Evolutionary conservation across 2,797 vertebrate species (phyloP).

Genomic region (Muraenolepis orangiensis): DNA sequence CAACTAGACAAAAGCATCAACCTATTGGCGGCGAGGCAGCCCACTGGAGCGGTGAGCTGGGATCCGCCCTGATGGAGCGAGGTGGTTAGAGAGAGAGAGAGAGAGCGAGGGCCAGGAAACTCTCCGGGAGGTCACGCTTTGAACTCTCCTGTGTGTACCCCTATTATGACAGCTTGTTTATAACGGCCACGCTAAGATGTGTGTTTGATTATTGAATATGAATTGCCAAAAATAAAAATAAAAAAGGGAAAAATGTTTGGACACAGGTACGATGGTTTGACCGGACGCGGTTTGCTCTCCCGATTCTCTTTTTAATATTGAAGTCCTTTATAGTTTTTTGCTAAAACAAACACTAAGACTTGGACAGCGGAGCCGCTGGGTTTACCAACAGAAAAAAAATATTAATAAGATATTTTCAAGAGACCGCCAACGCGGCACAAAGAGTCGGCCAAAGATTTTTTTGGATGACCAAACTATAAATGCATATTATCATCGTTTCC

Average conservation of each 20-base stretch:
- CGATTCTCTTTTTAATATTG: background rate
- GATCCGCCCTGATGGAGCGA: background rate
- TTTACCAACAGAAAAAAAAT: background rate
- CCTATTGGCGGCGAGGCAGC: background rate
- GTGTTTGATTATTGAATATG: background rate
- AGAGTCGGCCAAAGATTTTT: constrained; percentile 35
- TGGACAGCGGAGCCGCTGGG: background rate
- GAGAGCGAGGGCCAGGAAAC: background rate
- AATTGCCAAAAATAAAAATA: too few relatives aligned
- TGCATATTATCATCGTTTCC: constrained; percentile 45
- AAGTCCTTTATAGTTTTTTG: background rate
- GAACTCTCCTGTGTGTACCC: background rate
- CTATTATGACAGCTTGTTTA: background rate
- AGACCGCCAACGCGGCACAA: constrained; percentile 29
- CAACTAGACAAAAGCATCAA: constrained; percentile 20
- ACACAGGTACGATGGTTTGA: too few relatives aligned
- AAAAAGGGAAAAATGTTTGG: too few relatives aligned
- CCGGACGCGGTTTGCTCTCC: background rate
- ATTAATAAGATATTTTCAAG: constrained; percentile 8
- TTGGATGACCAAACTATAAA: constrained; percentile 25
- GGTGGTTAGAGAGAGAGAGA: too few relatives aligned
- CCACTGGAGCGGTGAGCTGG: background rate
- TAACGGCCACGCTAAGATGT: background rate
- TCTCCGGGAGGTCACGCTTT: background rate
- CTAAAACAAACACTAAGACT: background rate